Conservation (phyloP, 2,888 invertebrate genomes). For the Hedya salicella region DNA sequence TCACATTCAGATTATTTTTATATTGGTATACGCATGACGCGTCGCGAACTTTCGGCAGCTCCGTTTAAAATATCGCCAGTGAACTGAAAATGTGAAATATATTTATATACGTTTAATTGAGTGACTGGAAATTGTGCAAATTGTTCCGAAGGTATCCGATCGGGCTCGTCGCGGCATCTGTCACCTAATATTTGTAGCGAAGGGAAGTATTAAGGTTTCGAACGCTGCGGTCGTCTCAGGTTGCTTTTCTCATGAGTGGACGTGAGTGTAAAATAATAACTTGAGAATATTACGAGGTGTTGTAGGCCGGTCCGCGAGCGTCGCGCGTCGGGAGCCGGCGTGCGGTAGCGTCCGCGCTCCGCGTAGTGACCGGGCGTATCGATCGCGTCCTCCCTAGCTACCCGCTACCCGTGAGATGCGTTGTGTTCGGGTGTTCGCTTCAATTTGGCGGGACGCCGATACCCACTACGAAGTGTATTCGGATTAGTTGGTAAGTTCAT, state of each 20-base stretch:
- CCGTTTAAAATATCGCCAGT: constrained; percentile 52
- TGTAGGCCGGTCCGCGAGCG: constrained; percentile 52
- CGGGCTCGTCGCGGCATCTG: constrained; percentile 72
- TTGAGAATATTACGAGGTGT: constrained; percentile 80
- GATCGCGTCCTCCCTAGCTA: constrained; percentile 74
- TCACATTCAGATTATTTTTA: constrained; percentile 77
- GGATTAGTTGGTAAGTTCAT: constrained; percentile 61
- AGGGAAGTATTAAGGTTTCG: constrained; percentile 85
- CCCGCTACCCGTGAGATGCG: constrained; percentile 71
- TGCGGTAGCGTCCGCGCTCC: constrained; percentile 65
- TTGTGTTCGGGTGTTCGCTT: constrained; percentile 72
- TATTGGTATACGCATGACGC: constrained; percentile 79
- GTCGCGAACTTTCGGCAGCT: constrained; percentile 65
- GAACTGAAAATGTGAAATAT: constrained; percentile 32
- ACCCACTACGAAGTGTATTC: constrained; percentile 60
- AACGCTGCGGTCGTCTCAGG: constrained; percentile 83
- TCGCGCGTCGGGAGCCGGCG: constrained; percentile 64
- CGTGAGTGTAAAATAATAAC: constrained; percentile 84
- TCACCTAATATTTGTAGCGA: constrained; percentile 83
- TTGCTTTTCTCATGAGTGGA: constrained; percentile 85
- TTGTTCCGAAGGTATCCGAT: constrained; percentile 68
- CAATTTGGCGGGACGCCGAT: constrained; percentile 76
- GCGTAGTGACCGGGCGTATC: constrained; percentile 74
- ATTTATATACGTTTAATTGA: constrained; percentile 14
- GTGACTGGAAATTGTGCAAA: constrained; percentile 59